Evolutionary conservation across 2,113 vertebrate genomes (phyloP).

Genomic region (Ondatra zibethicus): DNA sequence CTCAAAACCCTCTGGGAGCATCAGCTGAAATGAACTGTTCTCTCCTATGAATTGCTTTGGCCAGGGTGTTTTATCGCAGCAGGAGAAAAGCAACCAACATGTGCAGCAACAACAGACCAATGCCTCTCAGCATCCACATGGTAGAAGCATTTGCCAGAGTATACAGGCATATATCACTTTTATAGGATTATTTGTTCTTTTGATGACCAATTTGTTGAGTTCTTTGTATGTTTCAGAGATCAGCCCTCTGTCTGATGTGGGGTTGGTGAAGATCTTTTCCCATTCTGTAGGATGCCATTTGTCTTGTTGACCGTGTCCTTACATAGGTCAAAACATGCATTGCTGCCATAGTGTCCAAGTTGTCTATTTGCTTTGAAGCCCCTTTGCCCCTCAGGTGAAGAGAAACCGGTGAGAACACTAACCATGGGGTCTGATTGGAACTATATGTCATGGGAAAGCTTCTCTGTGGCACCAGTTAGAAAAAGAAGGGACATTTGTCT

Average conservation of each 20-base stretch:
- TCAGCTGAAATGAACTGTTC: background rate
- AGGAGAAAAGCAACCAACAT: background rate
- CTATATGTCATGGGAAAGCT: conserved; percentile 27
- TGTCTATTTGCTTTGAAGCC: conserved; percentile 39
- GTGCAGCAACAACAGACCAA: background rate
- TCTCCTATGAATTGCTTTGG: background rate
- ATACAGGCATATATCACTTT: background rate
- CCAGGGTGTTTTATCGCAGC: background rate
- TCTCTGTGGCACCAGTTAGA: conserved; percentile 58
- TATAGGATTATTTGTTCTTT: no score
- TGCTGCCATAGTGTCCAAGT: background rate
- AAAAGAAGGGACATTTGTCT: conserved; percentile 74
- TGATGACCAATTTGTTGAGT: no score
- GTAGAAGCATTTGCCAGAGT: background rate
- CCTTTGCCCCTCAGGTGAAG: background rate
- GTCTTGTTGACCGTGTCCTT: no score
- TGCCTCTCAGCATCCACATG: background rate
- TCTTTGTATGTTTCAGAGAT: no score
- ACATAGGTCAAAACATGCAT: background rate
- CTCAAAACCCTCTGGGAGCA: background rate
- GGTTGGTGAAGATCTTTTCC: no score
- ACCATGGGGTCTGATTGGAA: background rate
- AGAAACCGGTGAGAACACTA: background rate
- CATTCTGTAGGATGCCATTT: no score
- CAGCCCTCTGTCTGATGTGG: no score